Conservation (phyloP, 1,140 invertebrate species). For the Tetramorium simillimum region DNA sequence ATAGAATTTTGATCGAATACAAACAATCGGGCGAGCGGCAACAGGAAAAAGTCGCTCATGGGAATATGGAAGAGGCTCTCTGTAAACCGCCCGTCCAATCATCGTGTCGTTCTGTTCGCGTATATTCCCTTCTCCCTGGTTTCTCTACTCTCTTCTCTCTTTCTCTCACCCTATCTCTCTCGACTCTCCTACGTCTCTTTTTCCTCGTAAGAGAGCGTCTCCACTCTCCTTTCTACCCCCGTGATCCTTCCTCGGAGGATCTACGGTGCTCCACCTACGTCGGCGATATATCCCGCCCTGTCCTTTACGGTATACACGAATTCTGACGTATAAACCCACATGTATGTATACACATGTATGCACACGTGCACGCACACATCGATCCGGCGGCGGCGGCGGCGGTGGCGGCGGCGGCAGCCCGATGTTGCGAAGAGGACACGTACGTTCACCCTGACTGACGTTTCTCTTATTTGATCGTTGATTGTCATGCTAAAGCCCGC, state of each 20-base stretch:
- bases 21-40: conserved; percentile 72
- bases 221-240: conserved; percentile 24
- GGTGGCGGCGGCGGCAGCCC: not conserved
- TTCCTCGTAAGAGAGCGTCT: conserved; percentile 25
- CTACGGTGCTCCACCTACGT: conserved; percentile 26
- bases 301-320: conserved; percentile 26
- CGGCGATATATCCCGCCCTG: conserved; percentile 43
- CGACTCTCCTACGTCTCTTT: conserved; percentile 32
- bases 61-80: conserved; percentile 71
- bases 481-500: conserved; percentile 81
- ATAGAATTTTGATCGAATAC: conserved; percentile 78
- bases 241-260: conserved; percentile 48
- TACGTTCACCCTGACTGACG: conserved; percentile 62
- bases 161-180: conserved; percentile 45
- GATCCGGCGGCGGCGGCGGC: not conserved
- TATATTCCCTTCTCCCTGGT: conserved; percentile 59
- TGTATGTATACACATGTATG: not conserved
- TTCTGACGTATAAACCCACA: not conserved
- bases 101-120: conserved; percentile 66
- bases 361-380: not conserved
- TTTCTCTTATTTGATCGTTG: conserved; percentile 78
- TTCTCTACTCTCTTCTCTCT: conserved; percentile 47
- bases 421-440: conserved; percentile 49
- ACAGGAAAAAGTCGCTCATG: conserved; percentile 73
- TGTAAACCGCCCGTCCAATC: conserved; percentile 73